Evolutionary conservation across 35 echinoderm and acorn worm genomes (phyloP).

Genomic region (Chiridota heheva): DNA sequence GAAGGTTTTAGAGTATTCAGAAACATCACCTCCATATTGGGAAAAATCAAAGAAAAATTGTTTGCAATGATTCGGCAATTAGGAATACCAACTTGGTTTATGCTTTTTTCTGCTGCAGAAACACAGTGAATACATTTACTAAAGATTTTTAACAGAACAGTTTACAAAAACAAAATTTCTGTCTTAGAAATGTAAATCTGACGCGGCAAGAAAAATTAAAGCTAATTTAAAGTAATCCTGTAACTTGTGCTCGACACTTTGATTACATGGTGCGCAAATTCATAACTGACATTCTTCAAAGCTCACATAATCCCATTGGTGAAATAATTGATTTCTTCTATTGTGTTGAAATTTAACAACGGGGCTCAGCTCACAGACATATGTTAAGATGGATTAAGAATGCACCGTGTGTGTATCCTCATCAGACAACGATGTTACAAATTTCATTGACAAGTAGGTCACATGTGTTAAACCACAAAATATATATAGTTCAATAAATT

Average conservation of each 20-base stretch:
- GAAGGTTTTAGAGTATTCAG: conserved; percentile 37
- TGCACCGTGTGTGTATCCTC: conserved; percentile 40
- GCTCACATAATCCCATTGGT: conserved; percentile 35
- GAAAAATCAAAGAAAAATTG: too few relatives aligned
- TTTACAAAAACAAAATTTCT: conserved; percentile 7
- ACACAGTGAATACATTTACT: conserved; percentile 44
- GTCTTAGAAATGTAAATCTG: conserved; percentile 35
- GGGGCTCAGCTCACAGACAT: conserved; percentile 64
- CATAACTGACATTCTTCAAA: conserved; percentile 45
- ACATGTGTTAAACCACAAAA: conserved; percentile 30
- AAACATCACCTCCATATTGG: conserved; percentile 16
- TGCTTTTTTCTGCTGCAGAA: conserved; percentile 51
- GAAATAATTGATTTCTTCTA: conserved; percentile 46
- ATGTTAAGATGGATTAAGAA: conserved; percentile 64
- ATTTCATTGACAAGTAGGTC: conserved; percentile 51
- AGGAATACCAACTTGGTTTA: conserved; percentile 51
- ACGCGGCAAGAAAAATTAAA: conserved; percentile 56
- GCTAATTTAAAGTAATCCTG: conserved; percentile 54
- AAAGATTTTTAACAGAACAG: conserved; percentile 26
- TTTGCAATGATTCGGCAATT: conserved; percentile 45
- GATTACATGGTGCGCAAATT: conserved; percentile 40
- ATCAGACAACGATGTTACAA: conserved; percentile 10
- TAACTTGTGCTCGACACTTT: conserved; percentile 58
- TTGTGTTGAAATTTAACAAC: conserved; percentile 65
- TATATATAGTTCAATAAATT: conserved; percentile 14